These are phyloP conservation scores for Sylvietta virens DNA, from an alignment of 2,113 vertebrate genomes.

Conservation along the genomic window DNA sequence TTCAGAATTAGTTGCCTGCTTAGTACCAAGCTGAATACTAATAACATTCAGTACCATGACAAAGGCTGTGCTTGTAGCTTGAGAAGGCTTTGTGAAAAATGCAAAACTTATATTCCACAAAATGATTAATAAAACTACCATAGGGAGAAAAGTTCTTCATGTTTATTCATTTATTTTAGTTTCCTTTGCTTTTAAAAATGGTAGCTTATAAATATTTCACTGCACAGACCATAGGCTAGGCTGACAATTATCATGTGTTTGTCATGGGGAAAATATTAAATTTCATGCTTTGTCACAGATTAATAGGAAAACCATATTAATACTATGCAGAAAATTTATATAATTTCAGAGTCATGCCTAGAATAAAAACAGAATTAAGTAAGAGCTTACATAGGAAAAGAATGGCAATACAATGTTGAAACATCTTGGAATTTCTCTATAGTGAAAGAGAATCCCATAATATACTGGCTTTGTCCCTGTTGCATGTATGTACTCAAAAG, in stretches of 20 bases:
- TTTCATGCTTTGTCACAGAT: slow-evolving; percentile 14
- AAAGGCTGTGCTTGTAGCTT: not conserved
- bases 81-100: not conserved
- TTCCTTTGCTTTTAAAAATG: not conserved
- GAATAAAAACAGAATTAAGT: not conserved
- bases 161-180: slow-evolving; percentile 21
- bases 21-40: not conserved
- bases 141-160: not conserved
- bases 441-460: not conserved
- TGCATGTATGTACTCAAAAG: not conserved
- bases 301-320: not conserved
- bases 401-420: not conserved
- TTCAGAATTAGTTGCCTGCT: not conserved
- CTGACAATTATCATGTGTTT: slow-evolving; percentile 25
- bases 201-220: not conserved
- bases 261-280: slow-evolving; percentile 14
- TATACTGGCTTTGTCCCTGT: not conserved
- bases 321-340: not conserved
- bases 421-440: not conserved
- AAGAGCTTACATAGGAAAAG: not conserved
- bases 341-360: not conserved
- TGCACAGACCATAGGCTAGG: not conserved
- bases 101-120: not conserved
- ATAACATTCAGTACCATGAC: not conserved
- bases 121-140: slow-evolving; percentile 3